Evolutionary conservation across 2,797 vertebrate species (phyloP), one percentile per base, ranked within the genome.

Genomic region (Antennarius maculatus): DNA sequence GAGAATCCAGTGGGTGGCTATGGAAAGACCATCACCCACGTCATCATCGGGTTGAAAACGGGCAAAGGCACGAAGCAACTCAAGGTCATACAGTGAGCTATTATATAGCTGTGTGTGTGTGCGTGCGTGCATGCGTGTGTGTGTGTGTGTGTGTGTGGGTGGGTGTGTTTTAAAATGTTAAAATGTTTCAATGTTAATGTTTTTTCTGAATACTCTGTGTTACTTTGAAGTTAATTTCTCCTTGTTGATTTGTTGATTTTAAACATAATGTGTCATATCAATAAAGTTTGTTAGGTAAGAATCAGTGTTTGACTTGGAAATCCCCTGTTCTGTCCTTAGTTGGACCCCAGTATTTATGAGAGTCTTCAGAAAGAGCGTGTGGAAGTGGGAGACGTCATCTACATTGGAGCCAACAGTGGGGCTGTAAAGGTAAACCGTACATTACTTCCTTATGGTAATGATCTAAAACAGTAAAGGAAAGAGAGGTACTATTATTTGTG

Each of bases 1-100:
- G 98, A 99, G 89, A 99, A 99, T 88, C 97, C 98, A 10, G 98
- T 99, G 97, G 98, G 97, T 0, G 97, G 97, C 1, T 99, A 99
- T 1, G 98, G 98, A 47, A 99, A 99, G 92, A 99, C 98, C 45
- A 95, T 99, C 87, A 99, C 97, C 91, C 97, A 99, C 0, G 97
- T 99, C 65, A 95, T 99, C 86, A 99, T 99, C 34, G 97, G 97
- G 14, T 93, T 99, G 65, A 99, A 98, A 92, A 99, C 98, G 0
- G 97, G 95, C 69, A 99, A 99, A 87, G 97, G 98, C 77, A 99
- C 97, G 16, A 99, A 99, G 81, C 98, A 99, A 79, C 89, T 99
- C 72, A 99, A 99, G 94, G 98, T 98, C 77, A 84, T 82, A 52
- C 46, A 54, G 16, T 3, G 8, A 59, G 17, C 41, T 29, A 8